Evolutionary conservation across 2,113 vertebrate species (phyloP).

Genomic region (Carollia perspicillata): DNA sequence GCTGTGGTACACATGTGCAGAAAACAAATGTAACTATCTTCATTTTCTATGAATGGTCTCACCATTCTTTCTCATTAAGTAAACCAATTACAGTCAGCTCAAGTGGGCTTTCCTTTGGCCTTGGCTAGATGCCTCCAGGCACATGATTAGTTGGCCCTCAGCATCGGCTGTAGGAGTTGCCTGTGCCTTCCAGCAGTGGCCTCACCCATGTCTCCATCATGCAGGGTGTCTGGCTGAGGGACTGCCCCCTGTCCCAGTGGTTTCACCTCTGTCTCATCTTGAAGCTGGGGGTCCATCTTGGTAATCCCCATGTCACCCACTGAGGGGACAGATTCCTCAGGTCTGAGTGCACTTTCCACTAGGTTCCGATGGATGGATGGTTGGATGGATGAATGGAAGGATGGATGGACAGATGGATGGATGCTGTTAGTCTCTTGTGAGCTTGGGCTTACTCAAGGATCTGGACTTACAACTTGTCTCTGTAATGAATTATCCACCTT

Average conservation of each 20-base stretch:
- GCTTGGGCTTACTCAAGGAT: background rate
- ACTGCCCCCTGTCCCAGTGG: rapidly evolving
- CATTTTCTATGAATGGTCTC: background rate
- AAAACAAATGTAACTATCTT: background rate
- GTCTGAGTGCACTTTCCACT: too few species aligned
- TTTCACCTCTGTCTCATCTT: background rate
- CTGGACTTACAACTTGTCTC: background rate
- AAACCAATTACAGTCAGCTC: rapidly evolving
- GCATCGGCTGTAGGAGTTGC: rapidly evolving
- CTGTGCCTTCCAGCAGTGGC: background rate
- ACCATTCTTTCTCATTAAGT: too few species aligned
- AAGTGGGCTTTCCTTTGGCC: too few species aligned
- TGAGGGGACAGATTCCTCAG: background rate
- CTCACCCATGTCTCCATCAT: background rate
- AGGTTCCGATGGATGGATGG: too few species aligned
- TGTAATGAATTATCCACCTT: background rate
- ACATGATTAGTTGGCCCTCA: rapidly evolving
- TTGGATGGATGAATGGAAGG: too few species aligned
- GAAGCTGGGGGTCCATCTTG: too few species aligned
- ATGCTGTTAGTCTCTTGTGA: background rate
- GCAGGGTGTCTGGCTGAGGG: background rate
- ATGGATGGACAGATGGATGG: too few species aligned
- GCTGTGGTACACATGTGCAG: background rate
- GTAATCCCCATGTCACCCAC: rapidly evolving
- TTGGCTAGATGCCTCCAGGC: rapidly evolving